Evolutionary conservation across 2,797 vertebrate genomes (phyloP), one percentile per base, ranked within the genome.

Genomic region (Pangasius larnaudii): DNA sequence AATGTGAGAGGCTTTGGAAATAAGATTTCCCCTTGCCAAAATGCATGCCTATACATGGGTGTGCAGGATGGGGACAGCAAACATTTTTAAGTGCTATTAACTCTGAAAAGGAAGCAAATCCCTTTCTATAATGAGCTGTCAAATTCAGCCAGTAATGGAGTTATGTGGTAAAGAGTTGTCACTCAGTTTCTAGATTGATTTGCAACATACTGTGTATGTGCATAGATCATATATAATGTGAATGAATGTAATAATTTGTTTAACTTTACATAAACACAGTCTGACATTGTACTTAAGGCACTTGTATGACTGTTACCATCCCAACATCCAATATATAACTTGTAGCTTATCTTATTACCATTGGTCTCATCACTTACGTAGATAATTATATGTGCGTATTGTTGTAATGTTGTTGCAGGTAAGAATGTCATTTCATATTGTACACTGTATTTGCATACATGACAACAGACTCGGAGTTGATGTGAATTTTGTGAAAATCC

Each of bases 1-100:
- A 95, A 94, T 94, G 92, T 93, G 94, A 87, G 92, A 95, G 92
- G 94, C 93, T 95, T 95, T 96, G 86, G 83, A 88, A 96, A 96
- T 95, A 96, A 90, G 92, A 94, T 94, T 92, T 90, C 82, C 87
- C 65, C 27, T 86, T 94, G 94, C 94, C 95, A 96, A 84, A 95
- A 94, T 93, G 92, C 90, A 84, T 90, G 90, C 87, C 74, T 93
- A 78, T 93, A 90, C 78, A 63, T 91, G 89, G 93, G 91, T 92
- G 90, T 91, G 88, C 84, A 80, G 89, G 89, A 89, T 71, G 89
- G 92, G 90, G 93, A 94, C 93, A 91, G 92, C 92, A 92, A 85
- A 89, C 91, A 94, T 93, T 94, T 94, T 93, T 91, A 94, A 94
- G 89, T 63, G 46, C 89, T 86, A 89, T 92, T 92, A 92, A 91